Percentiles rank a stretch among this genome's conserved stretches.
phyloP scores from a whole-genome alignment of 1,140 invertebrate species.

The Anoplolepis gracilipes region DNA sequence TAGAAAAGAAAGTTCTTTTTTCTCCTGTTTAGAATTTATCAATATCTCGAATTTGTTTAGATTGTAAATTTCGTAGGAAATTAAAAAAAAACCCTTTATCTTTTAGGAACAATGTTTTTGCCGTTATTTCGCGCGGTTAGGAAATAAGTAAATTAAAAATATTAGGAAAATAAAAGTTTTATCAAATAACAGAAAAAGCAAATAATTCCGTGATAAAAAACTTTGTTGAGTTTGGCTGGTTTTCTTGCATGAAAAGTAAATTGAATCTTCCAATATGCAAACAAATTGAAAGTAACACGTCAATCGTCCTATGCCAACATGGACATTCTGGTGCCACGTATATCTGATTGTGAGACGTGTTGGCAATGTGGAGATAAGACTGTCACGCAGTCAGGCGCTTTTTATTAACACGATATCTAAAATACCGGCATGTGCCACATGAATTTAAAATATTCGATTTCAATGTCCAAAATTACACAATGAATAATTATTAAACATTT shows the following conservation, averaged over 20 bases:
- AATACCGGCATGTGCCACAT: neutral
- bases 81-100: neutral
- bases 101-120: neutral
- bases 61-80: no score
- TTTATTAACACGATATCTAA: conserved; percentile 37
- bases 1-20: no score
- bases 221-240: no score
- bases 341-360: conserved; percentile 16
- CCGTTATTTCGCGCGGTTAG: neutral
- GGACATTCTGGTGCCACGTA: conserved; percentile 64
- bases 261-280: conserved; percentile 53
- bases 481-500: neutral
- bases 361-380: conserved; percentile 57
- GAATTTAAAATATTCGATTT: neutral
- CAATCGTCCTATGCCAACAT: conserved; percentile 17
- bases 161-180: neutral
- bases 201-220: neutral
- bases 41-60: no score
- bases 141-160: neutral
- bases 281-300: conserved; percentile 51
- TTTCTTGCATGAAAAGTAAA: neutral
- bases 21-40: no score
- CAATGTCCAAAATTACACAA: neutral
- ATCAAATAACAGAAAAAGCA: neutral
- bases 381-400: neutral